Evolutionary conservation across 2,797 vertebrate genomes (phyloP).

Genomic region (Sebastes itinus): DNA sequence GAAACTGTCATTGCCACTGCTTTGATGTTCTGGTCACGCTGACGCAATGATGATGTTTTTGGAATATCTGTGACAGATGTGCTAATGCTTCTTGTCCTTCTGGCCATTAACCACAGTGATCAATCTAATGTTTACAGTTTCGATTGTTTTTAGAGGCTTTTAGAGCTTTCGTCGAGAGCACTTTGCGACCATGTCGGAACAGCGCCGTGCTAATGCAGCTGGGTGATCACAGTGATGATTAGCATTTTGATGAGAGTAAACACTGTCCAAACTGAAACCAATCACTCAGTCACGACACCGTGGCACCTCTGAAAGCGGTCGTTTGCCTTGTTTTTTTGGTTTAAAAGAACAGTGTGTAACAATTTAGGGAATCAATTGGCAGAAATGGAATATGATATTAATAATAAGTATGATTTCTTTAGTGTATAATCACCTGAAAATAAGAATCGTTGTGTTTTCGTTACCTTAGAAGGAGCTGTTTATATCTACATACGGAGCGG

Average conservation of each 20-base stretch:
- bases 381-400: too few relatives aligned
- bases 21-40: not conserved
- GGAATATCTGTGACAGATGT: conserved; percentile 35
- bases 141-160: conserved; percentile 29
- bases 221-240: conserved; percentile 1
- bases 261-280: not conserved
- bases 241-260: conserved; percentile 12
- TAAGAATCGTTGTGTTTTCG: too few relatives aligned
- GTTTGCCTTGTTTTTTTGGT: not conserved
- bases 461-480: too few relatives aligned
- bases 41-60: not conserved
- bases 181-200: conserved; percentile 25
- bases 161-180: conserved; percentile 20
- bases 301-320: not conserved
- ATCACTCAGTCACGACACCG: not conserved
- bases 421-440: too few relatives aligned
- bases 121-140: conserved; percentile 5
- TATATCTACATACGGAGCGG: too few relatives aligned
- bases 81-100: conserved; percentile 9
- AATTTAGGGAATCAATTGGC: fast-evolving
- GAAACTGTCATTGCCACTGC: not conserved
- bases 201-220: not conserved
- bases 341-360: too few relatives aligned
- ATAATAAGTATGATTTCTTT: too few relatives aligned
- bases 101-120: conserved; percentile 20